These are phyloP conservation scores for Amblyopsis hoosieri DNA, from an alignment of 2,797 vertebrate species.

Conservation along the genomic window DNA sequence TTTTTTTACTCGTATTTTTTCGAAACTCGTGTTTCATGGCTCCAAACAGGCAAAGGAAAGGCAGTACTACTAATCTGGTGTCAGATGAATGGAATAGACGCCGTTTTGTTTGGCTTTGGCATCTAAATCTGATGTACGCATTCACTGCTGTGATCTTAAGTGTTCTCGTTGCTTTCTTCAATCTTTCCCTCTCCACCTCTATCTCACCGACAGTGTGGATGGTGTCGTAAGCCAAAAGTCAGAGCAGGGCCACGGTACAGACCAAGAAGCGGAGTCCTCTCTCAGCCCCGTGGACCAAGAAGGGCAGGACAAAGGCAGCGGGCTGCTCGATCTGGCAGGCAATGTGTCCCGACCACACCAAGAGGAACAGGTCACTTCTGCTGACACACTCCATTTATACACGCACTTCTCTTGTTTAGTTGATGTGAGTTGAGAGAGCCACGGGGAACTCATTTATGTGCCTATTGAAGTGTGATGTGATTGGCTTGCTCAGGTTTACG, in stretches of 20 bases:
- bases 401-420: too few relatives aligned
- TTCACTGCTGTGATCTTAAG: conserved; percentile 18
- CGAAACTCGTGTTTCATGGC: conserved; percentile 33
- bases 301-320: conserved; percentile 21
- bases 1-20: not conserved
- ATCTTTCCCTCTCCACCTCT: conserved; percentile 10
- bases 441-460: too few relatives aligned
- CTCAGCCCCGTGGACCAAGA: conserved; percentile 52
- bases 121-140: not conserved
- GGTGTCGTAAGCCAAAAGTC: conserved; percentile 52
- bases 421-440: not conserved
- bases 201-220: conserved; percentile 44
- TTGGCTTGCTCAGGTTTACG: too few relatives aligned
- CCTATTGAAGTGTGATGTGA: too few relatives aligned
- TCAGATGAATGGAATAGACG: conserved; percentile 10
- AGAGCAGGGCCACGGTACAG: conserved; percentile 50
- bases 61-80: conserved; percentile 13
- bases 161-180: conserved; percentile 10
- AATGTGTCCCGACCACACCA: conserved; percentile 51
- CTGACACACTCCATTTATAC: not conserved
- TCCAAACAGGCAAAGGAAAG: conserved; percentile 21
- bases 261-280: conserved; percentile 47
- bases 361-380: conserved; percentile 51
- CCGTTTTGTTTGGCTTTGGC: not conserved
- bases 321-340: conserved; percentile 42